A percentile compares a stretch with the other conserved stretches of the same genome.
These are phyloP conservation scores for Drosophila nigromelanica DNA, from an alignment of 1,140 invertebrate genomes.

Conservation along the genomic window DNA sequence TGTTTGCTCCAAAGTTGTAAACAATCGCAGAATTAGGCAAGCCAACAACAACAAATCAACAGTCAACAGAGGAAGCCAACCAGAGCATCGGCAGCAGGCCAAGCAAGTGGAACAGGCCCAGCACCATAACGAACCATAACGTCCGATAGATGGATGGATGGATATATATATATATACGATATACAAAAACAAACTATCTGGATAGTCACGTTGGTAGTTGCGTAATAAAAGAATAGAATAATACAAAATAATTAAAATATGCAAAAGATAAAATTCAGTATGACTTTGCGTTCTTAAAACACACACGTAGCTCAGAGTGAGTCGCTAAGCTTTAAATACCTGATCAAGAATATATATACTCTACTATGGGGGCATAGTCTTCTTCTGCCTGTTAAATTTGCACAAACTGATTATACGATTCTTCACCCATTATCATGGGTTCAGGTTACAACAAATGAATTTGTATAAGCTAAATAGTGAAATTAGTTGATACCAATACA, in stretches of 20 bases:
- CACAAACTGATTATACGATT: no score
- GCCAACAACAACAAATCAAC: constrained; percentile 51
- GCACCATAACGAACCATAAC: constrained; percentile 38
- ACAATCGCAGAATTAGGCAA: constrained; percentile 74
- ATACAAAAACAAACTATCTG: neutral
- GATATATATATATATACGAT: constrained; percentile 6
- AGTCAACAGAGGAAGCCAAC: constrained; percentile 27
- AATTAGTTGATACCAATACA: no score
- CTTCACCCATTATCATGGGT: no score
- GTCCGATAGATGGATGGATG: constrained; percentile 24
- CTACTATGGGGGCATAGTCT: no score
- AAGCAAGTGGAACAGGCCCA: constrained; percentile 63
- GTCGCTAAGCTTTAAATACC: neutral
- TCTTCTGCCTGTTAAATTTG: no score
- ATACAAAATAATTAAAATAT: neutral
- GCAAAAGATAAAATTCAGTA: neutral
- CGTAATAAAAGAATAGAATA: constrained; percentile 1
- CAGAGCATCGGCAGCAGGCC: constrained; percentile 27
- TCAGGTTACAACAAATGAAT: no score
- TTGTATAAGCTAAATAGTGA: no score
- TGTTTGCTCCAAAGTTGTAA: constrained; percentile 64
- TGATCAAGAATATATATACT: no score
- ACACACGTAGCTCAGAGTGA: neutral
- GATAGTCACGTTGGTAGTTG: constrained; percentile 3
- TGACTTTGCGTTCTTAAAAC: neutral